Evolutionary conservation across 2,797 vertebrate species (phyloP).

Genomic region (Oceanodroma leucorhoa): DNA sequence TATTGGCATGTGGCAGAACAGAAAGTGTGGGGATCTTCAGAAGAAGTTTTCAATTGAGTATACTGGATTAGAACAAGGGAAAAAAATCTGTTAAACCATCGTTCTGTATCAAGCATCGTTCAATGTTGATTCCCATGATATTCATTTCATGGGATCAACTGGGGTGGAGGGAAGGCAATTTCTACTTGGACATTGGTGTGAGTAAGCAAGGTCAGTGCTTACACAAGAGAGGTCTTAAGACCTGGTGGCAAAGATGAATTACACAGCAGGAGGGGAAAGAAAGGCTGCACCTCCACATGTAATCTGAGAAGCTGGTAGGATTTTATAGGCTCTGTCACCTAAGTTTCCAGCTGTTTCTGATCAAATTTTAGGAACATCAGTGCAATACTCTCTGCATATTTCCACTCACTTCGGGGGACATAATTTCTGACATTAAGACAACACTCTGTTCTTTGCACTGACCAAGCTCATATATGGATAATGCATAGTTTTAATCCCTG

Average conservation of each 20-base stretch:
- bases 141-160: not conserved
- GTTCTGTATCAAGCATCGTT: not conserved
- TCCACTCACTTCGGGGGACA: not conserved
- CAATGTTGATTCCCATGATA: not conserved
- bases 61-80: not conserved
- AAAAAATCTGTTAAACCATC: not conserved
- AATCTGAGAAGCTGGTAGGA: not conserved
- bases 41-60: not conserved
- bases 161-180: not conserved
- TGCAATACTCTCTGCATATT: not conserved
- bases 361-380: not conserved
- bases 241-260: not conserved
- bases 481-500: too few relatives aligned
- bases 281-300: not conserved
- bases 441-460: not conserved
- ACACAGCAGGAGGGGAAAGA: not conserved
- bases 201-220: not conserved
- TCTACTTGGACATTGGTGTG: not conserved
- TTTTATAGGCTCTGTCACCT: not conserved
- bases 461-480: not conserved
- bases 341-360: not conserved
- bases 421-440: not conserved
- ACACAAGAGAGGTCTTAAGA: not conserved
- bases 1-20: not conserved
- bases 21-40: not conserved